Evolutionary conservation across 2,113 vertebrate species (phyloP).

Genomic region (Polypterus senegalus): DNA sequence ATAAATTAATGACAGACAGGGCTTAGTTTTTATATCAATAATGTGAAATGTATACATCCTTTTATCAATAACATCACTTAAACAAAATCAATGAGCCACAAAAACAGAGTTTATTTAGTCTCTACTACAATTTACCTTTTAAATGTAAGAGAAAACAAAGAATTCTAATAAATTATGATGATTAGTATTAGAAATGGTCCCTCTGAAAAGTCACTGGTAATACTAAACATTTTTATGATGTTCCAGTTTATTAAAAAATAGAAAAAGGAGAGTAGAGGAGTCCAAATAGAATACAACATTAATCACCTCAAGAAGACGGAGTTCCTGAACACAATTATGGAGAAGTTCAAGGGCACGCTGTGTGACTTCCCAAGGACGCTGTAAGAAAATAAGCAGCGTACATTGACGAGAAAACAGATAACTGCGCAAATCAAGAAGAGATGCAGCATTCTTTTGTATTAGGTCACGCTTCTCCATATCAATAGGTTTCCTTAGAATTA

Average conservation of each 20-base stretch:
- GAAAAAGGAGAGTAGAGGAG: background rate
- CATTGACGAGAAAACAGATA: slow-evolving; percentile 96
- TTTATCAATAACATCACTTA: no score
- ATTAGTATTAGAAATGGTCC: background rate
- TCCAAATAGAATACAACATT: no score
- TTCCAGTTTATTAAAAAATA: background rate
- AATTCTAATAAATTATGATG: background rate
- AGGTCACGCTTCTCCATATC: slow-evolving; percentile 94
- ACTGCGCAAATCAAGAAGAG: slow-evolving; percentile 83
- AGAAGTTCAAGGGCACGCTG: slow-evolving; percentile 83
- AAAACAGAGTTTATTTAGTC: no score
- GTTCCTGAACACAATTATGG: slow-evolving; percentile 93
- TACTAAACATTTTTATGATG: background rate
- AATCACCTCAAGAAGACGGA: slow-evolving; percentile 80
- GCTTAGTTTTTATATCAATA: no score
- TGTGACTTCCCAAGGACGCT: slow-evolving; percentile 92
- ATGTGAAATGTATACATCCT: no score
- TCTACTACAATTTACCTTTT: no score
- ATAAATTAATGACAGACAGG: no score
- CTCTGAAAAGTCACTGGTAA: no score
- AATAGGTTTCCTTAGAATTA: slow-evolving; percentile 82
- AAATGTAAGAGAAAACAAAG: no score
- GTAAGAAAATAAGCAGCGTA: slow-evolving; percentile 87
- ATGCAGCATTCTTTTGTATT: slow-evolving; percentile 79
- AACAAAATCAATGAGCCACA: no score